phyloP scores from a whole-genome alignment of 2,888 invertebrate genomes.

The Pseudococcus viburni region DNA sequence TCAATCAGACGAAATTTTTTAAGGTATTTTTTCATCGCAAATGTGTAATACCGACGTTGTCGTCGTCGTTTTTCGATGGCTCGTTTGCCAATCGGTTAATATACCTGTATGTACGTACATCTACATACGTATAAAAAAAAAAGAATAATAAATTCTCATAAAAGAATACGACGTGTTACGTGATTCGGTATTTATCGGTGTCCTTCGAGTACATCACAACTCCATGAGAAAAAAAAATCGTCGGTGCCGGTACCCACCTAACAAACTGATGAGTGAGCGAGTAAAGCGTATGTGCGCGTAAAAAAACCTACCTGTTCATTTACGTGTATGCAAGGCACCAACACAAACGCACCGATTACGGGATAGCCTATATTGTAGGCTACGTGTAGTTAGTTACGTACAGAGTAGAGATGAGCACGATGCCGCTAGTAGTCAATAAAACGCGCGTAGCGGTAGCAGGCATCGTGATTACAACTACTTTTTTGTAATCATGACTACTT shows the following conservation, averaged over 20 bases:
- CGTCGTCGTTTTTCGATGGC: not conserved
- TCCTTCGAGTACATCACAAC: constrained; percentile 38
- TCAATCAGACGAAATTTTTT: not conserved
- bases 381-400: too few relatives aligned
- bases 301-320: not conserved
- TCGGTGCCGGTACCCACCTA: not conserved
- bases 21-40: not conserved
- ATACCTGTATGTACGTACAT: not conserved
- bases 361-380: too few relatives aligned
- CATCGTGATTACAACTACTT: too few relatives aligned
- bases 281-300: not conserved
- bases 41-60: not conserved
- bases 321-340: not conserved
- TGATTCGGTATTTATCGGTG: constrained; percentile 50
- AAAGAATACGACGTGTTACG: constrained; percentile 50
- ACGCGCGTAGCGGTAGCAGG: too few relatives aligned
- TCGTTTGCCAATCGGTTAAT: not conserved
- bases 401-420: too few relatives aligned
- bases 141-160: constrained; percentile 27
- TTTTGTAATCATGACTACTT: too few relatives aligned
- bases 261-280: not conserved
- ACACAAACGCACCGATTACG: not conserved
- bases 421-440: too few relatives aligned
- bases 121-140: constrained; percentile 20
- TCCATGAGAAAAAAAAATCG: constrained; percentile 25